Evolutionary conservation across 1,140 invertebrate species (phyloP).

Genomic region (Drosophila chauvacae): DNA sequence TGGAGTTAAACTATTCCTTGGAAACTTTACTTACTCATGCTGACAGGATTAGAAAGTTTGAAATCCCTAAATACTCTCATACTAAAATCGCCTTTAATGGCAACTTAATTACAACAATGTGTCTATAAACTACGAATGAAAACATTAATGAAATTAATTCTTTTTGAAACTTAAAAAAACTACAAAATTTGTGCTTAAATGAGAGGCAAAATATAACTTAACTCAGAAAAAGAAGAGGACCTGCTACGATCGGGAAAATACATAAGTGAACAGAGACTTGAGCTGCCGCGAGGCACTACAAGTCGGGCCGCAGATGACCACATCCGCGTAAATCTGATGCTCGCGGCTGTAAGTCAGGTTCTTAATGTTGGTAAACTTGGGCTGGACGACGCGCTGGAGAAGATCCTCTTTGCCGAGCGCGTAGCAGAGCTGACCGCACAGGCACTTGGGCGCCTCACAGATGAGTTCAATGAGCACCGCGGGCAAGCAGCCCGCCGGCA

Average conservation of each 20-base stretch:
- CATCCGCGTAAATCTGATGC: slow-evolving; percentile 76
- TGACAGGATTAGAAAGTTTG: not conserved
- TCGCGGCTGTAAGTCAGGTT: slow-evolving; percentile 77
- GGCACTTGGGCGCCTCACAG: slow-evolving; percentile 71
- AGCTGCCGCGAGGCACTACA: slow-evolving; percentile 46
- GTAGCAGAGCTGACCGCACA: slow-evolving; percentile 74
- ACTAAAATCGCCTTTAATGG: slow-evolving; percentile 47
- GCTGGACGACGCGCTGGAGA: slow-evolving; percentile 61
- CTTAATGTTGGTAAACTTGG: slow-evolving; percentile 73
- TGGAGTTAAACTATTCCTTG: not conserved
- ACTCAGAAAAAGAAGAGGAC: not conserved
- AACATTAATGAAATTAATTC: not conserved
- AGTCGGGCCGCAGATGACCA: slow-evolving; percentile 66
- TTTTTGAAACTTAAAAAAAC: not conserved
- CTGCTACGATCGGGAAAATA: slow-evolving; percentile 18
- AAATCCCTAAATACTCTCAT: not conserved
- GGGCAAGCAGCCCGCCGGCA: slow-evolving; percentile 55
- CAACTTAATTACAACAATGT: slow-evolving; percentile 8
- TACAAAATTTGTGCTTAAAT: not conserved
- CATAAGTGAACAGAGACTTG: slow-evolving; percentile 17
- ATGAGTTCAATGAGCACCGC: slow-evolving; percentile 75
- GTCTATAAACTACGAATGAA: not conserved
- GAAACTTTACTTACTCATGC: not conserved
- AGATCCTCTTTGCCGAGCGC: slow-evolving; percentile 37
- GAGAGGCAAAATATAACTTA: not conserved